Evolutionary conservation across 1,140 invertebrate genomes (phyloP).

Genomic region (Bombyx mori): DNA sequence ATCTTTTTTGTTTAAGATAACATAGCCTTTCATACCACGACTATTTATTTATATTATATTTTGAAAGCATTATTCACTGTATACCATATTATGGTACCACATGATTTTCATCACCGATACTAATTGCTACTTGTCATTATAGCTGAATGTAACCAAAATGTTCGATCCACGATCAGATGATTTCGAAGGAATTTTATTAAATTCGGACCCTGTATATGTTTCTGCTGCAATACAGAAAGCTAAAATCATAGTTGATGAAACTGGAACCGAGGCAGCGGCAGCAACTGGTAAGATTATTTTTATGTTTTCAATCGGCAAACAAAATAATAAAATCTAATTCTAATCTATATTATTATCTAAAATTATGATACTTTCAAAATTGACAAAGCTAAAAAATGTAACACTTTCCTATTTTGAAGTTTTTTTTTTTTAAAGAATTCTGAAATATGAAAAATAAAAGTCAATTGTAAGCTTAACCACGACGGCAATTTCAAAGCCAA

Average conservation of each 20-base stretch:
- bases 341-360: no score
- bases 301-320: no score
- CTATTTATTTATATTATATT: neutral
- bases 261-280: constrained; percentile 83
- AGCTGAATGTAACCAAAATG: constrained; percentile 66
- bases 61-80: neutral
- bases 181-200: constrained; percentile 74
- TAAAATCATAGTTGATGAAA: constrained; percentile 82
- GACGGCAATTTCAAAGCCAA: no score
- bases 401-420: no score
- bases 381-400: no score
- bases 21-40: no score
- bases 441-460: no score
- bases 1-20: no score
- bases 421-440: no score
- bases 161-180: constrained; percentile 68
- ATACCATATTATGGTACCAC: neutral
- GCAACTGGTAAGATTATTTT: constrained; percentile 72
- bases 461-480: no score
- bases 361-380: no score
- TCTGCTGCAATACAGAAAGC: constrained; percentile 80
- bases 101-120: neutral
- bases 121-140: constrained; percentile 18
- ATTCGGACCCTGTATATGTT: constrained; percentile 56
- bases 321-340: no score